Percentiles rank a stretch among this genome's conserved stretches.
phyloP scores from a whole-genome alignment of 2,113 vertebrate genomes.

The Engraulis encrasicolus region DNA sequence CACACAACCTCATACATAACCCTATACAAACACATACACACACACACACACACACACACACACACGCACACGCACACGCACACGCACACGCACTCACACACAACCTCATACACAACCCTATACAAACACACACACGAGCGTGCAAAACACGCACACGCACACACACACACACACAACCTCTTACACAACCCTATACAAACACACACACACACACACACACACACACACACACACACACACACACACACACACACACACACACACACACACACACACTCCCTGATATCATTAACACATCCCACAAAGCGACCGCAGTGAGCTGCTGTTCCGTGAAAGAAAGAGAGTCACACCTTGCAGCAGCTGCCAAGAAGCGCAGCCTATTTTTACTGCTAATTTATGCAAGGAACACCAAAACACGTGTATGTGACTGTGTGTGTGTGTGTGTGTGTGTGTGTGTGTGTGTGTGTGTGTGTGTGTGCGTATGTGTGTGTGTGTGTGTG shows the following conservation, averaged over 20 bases:
- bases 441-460: not conserved
- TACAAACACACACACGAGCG: too few species aligned
- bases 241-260: too few species aligned
- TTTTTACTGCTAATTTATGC: not conserved
- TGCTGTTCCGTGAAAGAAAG: not conserved
- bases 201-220: too few species aligned
- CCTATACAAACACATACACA: too few species aligned
- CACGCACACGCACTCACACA: not conserved
- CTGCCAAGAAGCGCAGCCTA: not conserved
- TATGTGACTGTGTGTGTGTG: not conserved
- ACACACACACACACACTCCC: too few species aligned
- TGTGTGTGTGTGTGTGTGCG: not conserved
- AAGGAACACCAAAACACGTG: not conserved
- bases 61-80: not conserved
- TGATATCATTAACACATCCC: not conserved
- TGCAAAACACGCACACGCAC: not conserved
- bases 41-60: conserved; percentile 3
- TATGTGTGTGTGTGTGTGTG: not conserved
- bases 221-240: not conserved
- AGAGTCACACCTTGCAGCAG: not conserved
- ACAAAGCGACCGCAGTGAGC: not conserved
- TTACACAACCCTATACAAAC: not conserved
- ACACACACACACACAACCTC: too few species aligned
- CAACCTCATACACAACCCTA: too few species aligned
- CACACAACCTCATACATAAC: too few species aligned